Evolutionary conservation across 1,140 invertebrate species (phyloP).

Genomic region (Microplitis mediator): DNA sequence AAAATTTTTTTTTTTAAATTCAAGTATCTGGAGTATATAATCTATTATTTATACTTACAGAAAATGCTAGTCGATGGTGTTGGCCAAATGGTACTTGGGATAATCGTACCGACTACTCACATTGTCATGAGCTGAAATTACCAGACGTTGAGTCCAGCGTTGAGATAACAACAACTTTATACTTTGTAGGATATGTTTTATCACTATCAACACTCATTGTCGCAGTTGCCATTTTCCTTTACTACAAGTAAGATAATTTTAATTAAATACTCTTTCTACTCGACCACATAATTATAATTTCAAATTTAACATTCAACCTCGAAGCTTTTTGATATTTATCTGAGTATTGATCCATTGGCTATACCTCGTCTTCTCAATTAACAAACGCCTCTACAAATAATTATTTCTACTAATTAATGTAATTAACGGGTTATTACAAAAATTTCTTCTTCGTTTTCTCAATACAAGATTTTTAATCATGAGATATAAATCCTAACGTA

Average conservation of each 20-base stretch:
- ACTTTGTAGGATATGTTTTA: slow-evolving; percentile 76
- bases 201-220: slow-evolving; percentile 78
- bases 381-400: too few relatives aligned
- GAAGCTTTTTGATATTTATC: too few relatives aligned
- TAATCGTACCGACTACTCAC: slow-evolving; percentile 70
- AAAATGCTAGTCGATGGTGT: slow-evolving; percentile 77
- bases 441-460: too few relatives aligned
- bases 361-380: too few relatives aligned
- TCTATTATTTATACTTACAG: slow-evolving; percentile 56
- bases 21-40: neutral
- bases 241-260: slow-evolving; percentile 77
- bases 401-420: too few relatives aligned
- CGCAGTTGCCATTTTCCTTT: slow-evolving; percentile 80
- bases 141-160: slow-evolving; percentile 53
- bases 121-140: slow-evolving; percentile 65
- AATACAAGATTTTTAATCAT: too few relatives aligned
- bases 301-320: too few relatives aligned
- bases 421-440: too few relatives aligned
- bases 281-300: neutral
- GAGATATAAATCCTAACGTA: too few relatives aligned
- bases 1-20: neutral
- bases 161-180: slow-evolving; percentile 71
- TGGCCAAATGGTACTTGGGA: slow-evolving; percentile 72
- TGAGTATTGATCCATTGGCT: too few relatives aligned
- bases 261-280: neutral